Percentiles rank a stretch among this genome's conserved stretches.
Evolutionary conservation across 37 sponge, comb jelly and placozoan species (phyloP).

Genomic region (Oopsacas minuta): DNA sequence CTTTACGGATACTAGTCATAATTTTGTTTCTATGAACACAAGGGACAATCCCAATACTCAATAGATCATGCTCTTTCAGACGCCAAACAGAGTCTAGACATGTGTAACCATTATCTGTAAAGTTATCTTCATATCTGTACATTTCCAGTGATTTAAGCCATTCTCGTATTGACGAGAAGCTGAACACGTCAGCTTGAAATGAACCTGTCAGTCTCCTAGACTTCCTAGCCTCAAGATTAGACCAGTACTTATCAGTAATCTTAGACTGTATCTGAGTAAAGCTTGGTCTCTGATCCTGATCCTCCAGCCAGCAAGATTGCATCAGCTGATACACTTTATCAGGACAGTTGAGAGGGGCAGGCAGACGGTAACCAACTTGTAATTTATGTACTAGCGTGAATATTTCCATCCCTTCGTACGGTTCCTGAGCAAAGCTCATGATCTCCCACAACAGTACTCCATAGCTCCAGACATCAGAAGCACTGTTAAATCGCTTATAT

Average conservation of each 20-base stretch:
- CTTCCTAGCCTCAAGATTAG: not conserved
- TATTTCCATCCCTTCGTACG: not conserved
- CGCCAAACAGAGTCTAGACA: not conserved
- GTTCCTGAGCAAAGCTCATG: not conserved
- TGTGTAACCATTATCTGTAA: not conserved
- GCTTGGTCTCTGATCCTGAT: not conserved
- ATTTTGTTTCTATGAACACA: not conserved
- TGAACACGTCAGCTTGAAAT: not conserved
- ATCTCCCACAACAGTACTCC: not conserved
- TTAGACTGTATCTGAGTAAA: not conserved
- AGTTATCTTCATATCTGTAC: not conserved
- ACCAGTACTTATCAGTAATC: not conserved
- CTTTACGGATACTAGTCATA: not conserved
- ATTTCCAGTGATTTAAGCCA: not conserved
- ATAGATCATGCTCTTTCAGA: not conserved
- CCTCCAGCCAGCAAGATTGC: not conserved
- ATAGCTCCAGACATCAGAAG: conserved; percentile 6
- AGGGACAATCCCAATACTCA: not conserved
- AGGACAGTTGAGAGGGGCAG: not conserved
- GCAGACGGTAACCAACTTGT: not conserved
- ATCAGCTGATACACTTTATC: not conserved
- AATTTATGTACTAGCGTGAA: not conserved
- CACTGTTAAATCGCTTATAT: not conserved
- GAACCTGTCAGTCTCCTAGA: not conserved
- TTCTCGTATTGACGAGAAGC: not conserved